phyloP scores from a whole-genome alignment of 2,888 invertebrate genomes.

The Atethmia centrago region DNA sequence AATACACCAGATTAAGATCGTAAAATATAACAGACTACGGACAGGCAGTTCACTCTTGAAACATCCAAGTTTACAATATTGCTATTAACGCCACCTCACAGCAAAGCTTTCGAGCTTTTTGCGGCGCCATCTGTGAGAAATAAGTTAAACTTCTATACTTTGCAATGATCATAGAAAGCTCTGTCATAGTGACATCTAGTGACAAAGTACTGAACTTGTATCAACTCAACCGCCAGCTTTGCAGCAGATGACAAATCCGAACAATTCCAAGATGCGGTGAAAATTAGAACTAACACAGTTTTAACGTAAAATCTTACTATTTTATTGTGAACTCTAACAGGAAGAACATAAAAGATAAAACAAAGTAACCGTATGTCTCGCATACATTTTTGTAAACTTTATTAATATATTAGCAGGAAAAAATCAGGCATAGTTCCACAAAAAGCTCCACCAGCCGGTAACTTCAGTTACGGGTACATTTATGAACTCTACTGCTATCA shows the following conservation, averaged over 20 bases:
- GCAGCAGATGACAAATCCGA: background rate
- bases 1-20: background rate
- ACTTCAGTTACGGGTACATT: background rate
- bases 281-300: slow-evolving; percentile 15
- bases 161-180: background rate
- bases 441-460: background rate
- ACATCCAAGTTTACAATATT: background rate
- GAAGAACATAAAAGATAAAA: accelerated
- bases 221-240: background rate
- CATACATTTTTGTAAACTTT: background rate
- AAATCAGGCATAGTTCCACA: background rate
- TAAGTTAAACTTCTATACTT: slow-evolving; percentile 9
- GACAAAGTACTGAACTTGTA: background rate
- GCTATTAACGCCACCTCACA: slow-evolving; percentile 24
- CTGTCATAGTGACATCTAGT: slow-evolving; percentile 37
- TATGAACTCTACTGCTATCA: background rate
- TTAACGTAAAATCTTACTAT: background rate
- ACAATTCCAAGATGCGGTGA: background rate
- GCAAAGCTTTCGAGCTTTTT: background rate
- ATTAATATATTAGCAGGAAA: background rate
- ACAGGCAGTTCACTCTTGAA: background rate
- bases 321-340: background rate
- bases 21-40: background rate
- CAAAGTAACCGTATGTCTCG: background rate
- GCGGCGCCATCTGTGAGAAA: slow-evolving; percentile 28